Conservation (phyloP, 2,113 vertebrate species). For the Calonectris borealis region DNA sequence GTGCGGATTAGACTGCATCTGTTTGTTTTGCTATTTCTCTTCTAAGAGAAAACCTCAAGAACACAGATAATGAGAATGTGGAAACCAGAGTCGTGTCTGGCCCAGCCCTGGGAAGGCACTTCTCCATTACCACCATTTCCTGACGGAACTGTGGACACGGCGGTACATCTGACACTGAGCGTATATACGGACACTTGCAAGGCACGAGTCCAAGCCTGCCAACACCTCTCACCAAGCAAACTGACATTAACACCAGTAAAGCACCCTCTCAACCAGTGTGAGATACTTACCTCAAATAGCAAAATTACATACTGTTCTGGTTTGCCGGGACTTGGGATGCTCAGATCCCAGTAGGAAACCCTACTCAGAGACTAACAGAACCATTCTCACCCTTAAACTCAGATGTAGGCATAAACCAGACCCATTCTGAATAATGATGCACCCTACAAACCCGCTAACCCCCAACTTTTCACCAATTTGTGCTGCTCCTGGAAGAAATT, state of each 20-base stretch:
- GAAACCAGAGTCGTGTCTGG: not conserved
- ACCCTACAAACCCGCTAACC: not conserved
- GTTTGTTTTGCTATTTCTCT: not conserved
- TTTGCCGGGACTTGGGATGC: not conserved
- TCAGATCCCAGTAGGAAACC: not conserved
- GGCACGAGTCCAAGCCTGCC: not conserved
- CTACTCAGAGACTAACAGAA: not conserved
- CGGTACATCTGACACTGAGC: not conserved
- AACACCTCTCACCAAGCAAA: not conserved
- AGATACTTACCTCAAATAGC: not conserved
- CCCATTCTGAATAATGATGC: not conserved
- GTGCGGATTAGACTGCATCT: not conserved
- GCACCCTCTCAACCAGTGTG: not conserved
- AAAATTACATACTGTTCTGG: not conserved
- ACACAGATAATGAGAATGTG: not conserved
- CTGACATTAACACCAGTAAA: not conserved
- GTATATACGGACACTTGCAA: not conserved
- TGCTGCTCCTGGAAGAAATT: not conserved
- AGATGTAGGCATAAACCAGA: not conserved
- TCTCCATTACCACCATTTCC: not conserved
- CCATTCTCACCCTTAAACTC: not conserved
- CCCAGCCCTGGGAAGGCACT: not conserved
- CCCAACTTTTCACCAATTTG: not conserved
- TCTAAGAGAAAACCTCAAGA: not conserved
- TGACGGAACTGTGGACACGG: not conserved